phyloP scores from a whole-genome alignment of 1,140 invertebrate species.

The Pomacea maculata region DNA sequence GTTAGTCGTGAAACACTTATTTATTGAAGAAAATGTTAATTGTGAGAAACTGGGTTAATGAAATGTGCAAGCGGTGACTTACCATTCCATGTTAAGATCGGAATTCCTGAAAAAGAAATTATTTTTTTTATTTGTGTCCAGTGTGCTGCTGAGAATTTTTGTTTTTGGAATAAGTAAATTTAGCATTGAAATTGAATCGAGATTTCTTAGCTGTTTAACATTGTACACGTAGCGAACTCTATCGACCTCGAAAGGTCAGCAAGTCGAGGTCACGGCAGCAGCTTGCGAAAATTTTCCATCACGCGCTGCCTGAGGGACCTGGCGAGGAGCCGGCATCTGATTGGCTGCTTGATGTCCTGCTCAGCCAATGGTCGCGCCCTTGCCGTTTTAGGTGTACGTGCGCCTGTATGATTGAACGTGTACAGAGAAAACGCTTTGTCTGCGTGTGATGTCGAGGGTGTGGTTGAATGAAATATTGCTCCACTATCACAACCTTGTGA shows the following conservation, averaged over 20 bases:
- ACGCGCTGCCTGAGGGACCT: constrained; percentile 13
- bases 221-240: neutral
- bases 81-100: too few relatives aligned
- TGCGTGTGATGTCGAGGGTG: neutral
- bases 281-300: constrained; percentile 24
- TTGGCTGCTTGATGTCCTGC: constrained; percentile 11
- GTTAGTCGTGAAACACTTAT: neutral
- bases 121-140: too few relatives aligned
- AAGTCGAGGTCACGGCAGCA: constrained; percentile 20
- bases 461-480: neutral
- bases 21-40: neutral
- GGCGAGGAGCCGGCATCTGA: neutral
- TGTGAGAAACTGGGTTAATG: too few relatives aligned
- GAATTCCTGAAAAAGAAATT: neutral
- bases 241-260: neutral
- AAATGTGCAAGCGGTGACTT: too few relatives aligned
- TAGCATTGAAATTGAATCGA: neutral
- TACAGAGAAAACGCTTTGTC: neutral
- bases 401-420: neutral
- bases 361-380: constrained; percentile 2
- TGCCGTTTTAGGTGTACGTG: neutral
- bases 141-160: neutral
- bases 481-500: neutral
- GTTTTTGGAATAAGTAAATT: too few relatives aligned
- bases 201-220: neutral